Conservation (phyloP, 2,113 vertebrate genomes). For the Pseudorectes ferrugineus region DNA sequence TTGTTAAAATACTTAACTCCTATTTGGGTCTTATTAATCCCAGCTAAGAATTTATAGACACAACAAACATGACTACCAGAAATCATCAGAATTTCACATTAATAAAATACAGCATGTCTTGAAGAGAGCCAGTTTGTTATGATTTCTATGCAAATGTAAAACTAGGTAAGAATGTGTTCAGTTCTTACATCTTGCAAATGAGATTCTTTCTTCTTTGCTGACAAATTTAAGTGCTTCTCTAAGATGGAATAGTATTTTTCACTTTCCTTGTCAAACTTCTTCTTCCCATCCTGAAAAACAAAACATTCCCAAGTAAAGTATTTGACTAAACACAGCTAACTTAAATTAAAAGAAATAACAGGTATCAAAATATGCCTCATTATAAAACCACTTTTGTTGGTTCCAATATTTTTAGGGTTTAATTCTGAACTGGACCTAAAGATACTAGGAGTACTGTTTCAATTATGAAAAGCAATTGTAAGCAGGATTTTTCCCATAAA, state of each 20-base stretch:
- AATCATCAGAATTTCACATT: not conserved
- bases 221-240: constrained; percentile 91
- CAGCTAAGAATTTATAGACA: not conserved
- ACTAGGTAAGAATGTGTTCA: not conserved
- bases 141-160: not conserved
- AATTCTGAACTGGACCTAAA: not conserved
- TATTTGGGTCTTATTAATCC: not conserved
- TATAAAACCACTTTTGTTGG: not conserved
- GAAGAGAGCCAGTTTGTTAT: not conserved
- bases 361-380: not conserved
- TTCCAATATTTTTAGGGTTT: not conserved
- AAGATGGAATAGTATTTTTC: constrained; percentile 95
- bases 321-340: not conserved
- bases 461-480: not conserved
- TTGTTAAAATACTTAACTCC: not conserved
- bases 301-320: not conserved
- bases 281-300: constrained; percentile 88
- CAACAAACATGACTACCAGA: not conserved
- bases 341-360: not conserved
- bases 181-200: constrained; percentile 91
- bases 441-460: not conserved
- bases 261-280: constrained; percentile 95
- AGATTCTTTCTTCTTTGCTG: constrained; percentile 92
- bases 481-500: not conserved
- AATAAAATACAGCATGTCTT: not conserved